phyloP scores from a whole-genome alignment of 2,113 vertebrate species.

The Rhadina sibilatrix region DNA sequence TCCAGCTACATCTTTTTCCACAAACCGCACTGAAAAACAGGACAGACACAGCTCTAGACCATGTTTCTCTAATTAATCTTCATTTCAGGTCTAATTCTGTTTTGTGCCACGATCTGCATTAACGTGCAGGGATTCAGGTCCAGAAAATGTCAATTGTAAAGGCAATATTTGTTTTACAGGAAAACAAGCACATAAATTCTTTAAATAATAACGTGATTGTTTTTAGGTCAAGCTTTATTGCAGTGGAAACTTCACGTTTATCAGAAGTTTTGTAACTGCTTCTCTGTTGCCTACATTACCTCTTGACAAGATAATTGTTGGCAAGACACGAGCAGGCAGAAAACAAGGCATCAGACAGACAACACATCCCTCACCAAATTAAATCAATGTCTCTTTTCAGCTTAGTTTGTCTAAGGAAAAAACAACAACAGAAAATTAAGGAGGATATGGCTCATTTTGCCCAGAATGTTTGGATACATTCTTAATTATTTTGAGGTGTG shows the following conservation, averaged over 20 bases:
- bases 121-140: neutral
- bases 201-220: neutral
- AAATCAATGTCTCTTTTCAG: conserved; percentile 52
- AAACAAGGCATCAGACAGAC: conserved; percentile 56
- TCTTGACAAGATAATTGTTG: conserved; percentile 70
- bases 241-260: conserved; percentile 3
- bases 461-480: neutral
- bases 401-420: conserved; percentile 18
- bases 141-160: neutral
- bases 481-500: neutral
- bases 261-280: conserved; percentile 35
- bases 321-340: conserved; percentile 31
- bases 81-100: neutral
- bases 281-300: conserved; percentile 24
- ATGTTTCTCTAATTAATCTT: neutral
- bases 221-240: neutral
- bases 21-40: neutral
- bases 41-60: neutral
- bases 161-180: neutral
- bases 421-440: conserved; percentile 25
- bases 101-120: neutral
- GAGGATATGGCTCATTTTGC: neutral
- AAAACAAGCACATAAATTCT: neutral
- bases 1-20: neutral
- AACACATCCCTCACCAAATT: conserved; percentile 53